A percentile compares a stretch with the other conserved stretches of the same genome.
phyloP scores from a whole-genome alignment of 1,140 invertebrate species.

The Bradynema listronoti region DNA sequence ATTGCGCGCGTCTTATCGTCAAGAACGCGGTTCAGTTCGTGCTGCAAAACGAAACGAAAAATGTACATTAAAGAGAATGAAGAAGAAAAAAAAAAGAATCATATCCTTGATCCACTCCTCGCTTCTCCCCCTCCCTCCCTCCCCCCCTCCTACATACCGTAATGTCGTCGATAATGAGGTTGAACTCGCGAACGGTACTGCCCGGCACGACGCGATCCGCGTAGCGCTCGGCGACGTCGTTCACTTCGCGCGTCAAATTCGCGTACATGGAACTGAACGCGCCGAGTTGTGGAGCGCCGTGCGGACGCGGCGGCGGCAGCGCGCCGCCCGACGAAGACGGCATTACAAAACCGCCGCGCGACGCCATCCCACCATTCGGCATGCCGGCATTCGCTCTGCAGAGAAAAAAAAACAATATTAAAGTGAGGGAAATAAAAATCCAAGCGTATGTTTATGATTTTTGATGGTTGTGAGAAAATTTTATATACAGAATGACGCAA shows the following conservation, averaged over 20 bases:
- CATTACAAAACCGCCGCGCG: too few species aligned
- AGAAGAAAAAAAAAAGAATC: slow-evolving; percentile 14
- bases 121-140: background rate
- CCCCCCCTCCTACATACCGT: slow-evolving; percentile 6
- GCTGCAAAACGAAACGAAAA: slow-evolving; percentile 8
- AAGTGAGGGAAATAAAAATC: too few species aligned
- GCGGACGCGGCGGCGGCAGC: background rate
- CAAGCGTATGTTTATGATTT: too few species aligned
- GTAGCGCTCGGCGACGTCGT: slow-evolving; percentile 21
- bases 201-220: slow-evolving; percentile 29
- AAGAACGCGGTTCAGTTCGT: slow-evolving; percentile 33
- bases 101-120: background rate
- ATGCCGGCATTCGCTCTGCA: too few species aligned
- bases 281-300: background rate
- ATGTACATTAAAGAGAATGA: background rate
- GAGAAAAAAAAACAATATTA: too few species aligned
- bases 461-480: too few species aligned
- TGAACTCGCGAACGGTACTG: slow-evolving; percentile 30
- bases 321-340: too few species aligned
- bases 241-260: too few species aligned
- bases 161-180: slow-evolving; percentile 32
- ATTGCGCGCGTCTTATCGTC: slow-evolving; percentile 25
- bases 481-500: too few species aligned
- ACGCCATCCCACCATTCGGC: too few species aligned
- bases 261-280: too few species aligned